phyloP scores from a whole-genome alignment of 2,888 invertebrate genomes.

The Clepsis dumicolana region DNA sequence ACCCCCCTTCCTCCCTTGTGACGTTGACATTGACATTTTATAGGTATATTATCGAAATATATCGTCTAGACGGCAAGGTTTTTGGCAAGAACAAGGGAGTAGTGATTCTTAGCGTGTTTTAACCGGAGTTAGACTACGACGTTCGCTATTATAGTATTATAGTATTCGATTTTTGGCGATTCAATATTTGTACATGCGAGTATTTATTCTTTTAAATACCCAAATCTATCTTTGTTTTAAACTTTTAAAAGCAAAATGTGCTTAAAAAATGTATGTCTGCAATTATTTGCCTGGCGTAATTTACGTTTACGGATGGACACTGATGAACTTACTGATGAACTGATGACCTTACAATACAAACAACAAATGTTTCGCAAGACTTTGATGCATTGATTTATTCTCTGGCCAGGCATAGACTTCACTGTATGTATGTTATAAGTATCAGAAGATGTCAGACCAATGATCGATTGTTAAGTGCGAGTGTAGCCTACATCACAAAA shows the following conservation, averaged over 20 bases:
- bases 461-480: constrained; percentile 22
- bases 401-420: not conserved
- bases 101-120: not conserved
- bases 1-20: not conserved
- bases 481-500: constrained; percentile 15
- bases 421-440: constrained; percentile 22
- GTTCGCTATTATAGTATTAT: no score
- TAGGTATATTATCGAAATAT: constrained; percentile 1
- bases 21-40: constrained; percentile 5
- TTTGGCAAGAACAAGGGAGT: not conserved
- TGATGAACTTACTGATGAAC: no score
- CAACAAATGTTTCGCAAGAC: not conserved
- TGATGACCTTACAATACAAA: no score
- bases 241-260: no score
- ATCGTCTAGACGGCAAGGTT: constrained; percentile 1
- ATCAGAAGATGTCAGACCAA: constrained; percentile 11
- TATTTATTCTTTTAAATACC: no score
- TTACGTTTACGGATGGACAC: not conserved
- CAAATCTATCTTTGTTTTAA: no score
- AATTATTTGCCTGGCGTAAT: not conserved
- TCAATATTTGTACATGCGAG: no score
- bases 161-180: no score
- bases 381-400: constrained; percentile 10
- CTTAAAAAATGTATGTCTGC: no score
- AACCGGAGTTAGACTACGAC: not conserved